Conservation (phyloP, 2,888 invertebrate genomes). For the Dryomyza anilis region DNA sequence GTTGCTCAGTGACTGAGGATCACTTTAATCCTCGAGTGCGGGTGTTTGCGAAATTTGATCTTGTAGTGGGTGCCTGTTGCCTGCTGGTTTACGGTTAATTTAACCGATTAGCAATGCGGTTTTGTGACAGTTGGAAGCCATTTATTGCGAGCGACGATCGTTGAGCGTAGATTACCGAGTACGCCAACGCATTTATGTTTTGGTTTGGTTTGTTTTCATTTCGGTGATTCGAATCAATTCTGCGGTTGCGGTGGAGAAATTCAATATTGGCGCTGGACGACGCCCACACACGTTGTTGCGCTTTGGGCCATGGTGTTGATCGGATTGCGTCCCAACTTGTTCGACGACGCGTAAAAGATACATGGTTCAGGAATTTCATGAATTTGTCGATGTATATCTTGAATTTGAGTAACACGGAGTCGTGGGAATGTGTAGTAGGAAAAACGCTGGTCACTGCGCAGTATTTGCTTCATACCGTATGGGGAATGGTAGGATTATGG, state of each 20-base stretch:
- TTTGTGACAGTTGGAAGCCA: neutral
- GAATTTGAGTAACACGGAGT: no score
- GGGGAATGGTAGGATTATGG: no score
- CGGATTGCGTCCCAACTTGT: no score
- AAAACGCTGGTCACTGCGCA: no score
- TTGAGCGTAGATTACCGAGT: neutral
- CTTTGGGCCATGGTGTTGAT: no score
- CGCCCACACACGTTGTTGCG: conserved; percentile 9
- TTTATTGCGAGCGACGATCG: neutral
- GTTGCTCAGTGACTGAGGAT: neutral
- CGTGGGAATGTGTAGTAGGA: no score
- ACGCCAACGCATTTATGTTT: neutral
- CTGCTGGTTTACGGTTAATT: conserved; percentile 49
- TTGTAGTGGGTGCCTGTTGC: conserved; percentile 13
- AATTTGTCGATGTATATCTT: no score
- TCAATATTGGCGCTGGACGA: conserved; percentile 6
- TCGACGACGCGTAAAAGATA: no score
- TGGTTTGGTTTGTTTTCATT: no score
- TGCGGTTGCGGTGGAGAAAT: conserved; percentile 13
- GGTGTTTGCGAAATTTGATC: conserved; percentile 8
- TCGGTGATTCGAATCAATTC: no score
- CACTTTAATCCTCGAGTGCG: neutral
- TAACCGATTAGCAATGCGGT: conserved; percentile 46
- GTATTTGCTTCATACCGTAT: no score
- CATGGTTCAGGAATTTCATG: no score